Base-by-base conservation (phyloP, 1,140 invertebrate genomes). In the Odontomachus brunneus region DNA sequence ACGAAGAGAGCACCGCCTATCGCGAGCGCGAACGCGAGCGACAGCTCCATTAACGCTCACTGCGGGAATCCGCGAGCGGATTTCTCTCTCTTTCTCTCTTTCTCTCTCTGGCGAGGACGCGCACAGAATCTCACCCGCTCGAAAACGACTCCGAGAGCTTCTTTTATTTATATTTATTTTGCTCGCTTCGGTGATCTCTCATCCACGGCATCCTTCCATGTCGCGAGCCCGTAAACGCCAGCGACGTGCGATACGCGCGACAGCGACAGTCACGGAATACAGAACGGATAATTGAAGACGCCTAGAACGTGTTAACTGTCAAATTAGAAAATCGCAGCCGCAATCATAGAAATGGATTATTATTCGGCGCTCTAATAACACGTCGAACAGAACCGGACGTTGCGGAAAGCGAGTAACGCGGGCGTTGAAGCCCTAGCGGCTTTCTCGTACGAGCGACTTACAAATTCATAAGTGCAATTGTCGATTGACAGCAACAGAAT, bases 11-110 rank as follows among this genome's bases (percentile, higher is more conserved):
- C 24, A 53, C n/a, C 33, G 53, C 65, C 44, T 71, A 83, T 80
- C 75, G 82, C 48, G 49, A 78, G 63, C 48, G 75, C 75, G 75
- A 78, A 71, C 69, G 19, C 74, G 63, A 78, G 82, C 82, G 86
- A 88, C 86, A 88, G 86, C 86, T 88, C 86, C 86, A 88, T 88
- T 88, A 88, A 88, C 80, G 86, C 78, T 83, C 86, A 51, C 86
- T 69, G 81, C 86, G 82, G 86, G 84, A 86, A 88, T 78, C 82
- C 86, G 65, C 63, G 83, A 75, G 60, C 81, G 44, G 29, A 15
- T 72, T 29, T 75, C 33, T 53, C 29, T 17, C 14, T 62, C 26
- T 33, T 38, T 24, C 74, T 48, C 7, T 26, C 33, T 60, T 63
- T 44, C 38, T 44, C 38, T 44, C 38, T 44, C 38, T 44, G 5